Percentiles rank a stretch among this genome's conserved stretches.
phyloP scores from a whole-genome alignment of 1,140 invertebrate species.

The Achroia grisella region DNA sequence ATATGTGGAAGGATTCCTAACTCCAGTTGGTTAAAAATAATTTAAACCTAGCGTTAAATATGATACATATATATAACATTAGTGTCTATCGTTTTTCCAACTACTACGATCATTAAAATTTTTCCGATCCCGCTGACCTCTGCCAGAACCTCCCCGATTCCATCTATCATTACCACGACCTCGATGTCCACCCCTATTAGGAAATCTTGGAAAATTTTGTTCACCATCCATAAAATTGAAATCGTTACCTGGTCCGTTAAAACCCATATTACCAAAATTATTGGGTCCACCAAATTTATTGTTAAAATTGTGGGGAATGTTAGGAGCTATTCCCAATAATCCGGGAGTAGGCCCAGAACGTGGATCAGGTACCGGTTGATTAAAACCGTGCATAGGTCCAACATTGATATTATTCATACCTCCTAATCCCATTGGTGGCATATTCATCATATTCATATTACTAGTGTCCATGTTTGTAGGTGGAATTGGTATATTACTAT shows the following conservation, averaged over 20 bases:
- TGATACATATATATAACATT: constrained; percentile 33
- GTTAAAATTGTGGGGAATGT: constrained; percentile 66
- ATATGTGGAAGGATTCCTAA: constrained; percentile 50
- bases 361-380: constrained; percentile 48
- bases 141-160: constrained; percentile 57
- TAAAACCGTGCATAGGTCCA: constrained; percentile 53
- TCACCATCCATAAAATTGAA: constrained; percentile 65
- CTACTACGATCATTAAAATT: constrained; percentile 60
- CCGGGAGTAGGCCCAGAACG: constrained; percentile 58
- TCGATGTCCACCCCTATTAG: constrained; percentile 57
- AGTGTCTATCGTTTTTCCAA: constrained; percentile 70
- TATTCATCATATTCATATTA: constrained; percentile 60
- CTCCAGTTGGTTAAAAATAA: constrained; percentile 29
- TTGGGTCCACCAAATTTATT: constrained; percentile 54
- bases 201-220: constrained; percentile 61
- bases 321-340: constrained; percentile 65
- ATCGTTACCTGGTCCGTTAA: constrained; percentile 58
- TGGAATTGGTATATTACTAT: constrained; percentile 42
- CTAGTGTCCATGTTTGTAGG: constrained; percentile 37
- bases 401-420: constrained; percentile 63
- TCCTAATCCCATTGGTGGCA: constrained; percentile 64
- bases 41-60: constrained; percentile 29
- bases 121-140: constrained; percentile 70
- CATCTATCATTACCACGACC: constrained; percentile 64
- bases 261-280: constrained; percentile 59